Conservation (phyloP, 2,113 vertebrate species). For the Promerops cafer region DNA sequence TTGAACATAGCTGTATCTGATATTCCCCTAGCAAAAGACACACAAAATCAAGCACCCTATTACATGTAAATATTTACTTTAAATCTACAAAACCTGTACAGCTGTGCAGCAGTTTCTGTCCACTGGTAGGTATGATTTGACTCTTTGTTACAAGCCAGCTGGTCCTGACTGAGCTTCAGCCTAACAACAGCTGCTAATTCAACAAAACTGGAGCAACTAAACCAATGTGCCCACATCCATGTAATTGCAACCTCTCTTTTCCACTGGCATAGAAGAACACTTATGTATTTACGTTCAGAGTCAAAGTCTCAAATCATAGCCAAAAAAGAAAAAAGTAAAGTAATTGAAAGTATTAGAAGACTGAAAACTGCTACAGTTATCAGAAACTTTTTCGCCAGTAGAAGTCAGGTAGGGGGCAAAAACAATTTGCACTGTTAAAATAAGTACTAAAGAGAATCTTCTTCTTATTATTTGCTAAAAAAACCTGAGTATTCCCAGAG, state of each 20-base stretch:
- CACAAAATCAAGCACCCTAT: not conserved
- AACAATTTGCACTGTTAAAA: fast-evolving
- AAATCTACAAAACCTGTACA: not conserved
- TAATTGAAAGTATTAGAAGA: not conserved
- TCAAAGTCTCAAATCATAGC: not conserved
- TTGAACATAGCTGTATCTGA: not conserved
- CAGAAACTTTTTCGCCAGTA: not conserved
- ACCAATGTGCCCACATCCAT: not conserved
- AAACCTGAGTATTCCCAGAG: not conserved
- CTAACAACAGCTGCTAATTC: not conserved
- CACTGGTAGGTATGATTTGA: not conserved
- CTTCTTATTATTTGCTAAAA: not conserved
- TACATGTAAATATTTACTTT: not conserved
- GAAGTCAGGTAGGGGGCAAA: not conserved
- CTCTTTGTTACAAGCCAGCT: not conserved
- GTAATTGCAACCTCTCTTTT: not conserved
- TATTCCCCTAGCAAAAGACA: not conserved
- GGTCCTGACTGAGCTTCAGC: not conserved
- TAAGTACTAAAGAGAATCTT: not conserved
- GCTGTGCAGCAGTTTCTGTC: not conserved
- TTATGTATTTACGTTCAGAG: not conserved
- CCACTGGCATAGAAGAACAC: not conserved
- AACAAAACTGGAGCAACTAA: not conserved
- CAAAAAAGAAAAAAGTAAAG: not conserved
- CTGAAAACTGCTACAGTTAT: not conserved